Percentiles rank a stretch among this genome's conserved stretches.
Evolutionary conservation across 2,888 invertebrate species (phyloP).

Genomic region (Teinopalpus imperialis): DNA sequence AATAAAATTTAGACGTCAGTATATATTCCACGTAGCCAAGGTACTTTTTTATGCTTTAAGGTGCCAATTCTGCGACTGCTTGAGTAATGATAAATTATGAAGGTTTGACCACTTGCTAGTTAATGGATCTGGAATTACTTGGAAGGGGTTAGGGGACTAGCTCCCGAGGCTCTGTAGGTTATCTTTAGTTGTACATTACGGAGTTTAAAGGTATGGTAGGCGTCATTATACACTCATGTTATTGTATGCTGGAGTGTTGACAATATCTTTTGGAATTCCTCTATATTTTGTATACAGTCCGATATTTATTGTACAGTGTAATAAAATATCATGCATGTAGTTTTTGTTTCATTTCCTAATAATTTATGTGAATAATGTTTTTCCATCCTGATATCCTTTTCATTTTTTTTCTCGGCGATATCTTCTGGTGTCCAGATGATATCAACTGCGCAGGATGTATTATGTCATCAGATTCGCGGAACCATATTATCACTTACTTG

Average conservation of each 20-base stretch:
- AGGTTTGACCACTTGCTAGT: slow-evolving; percentile 25
- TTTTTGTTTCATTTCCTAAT: slow-evolving; percentile 47
- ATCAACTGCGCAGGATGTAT: too few species aligned
- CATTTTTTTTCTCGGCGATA: too few species aligned
- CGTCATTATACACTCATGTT: slow-evolving; percentile 66
- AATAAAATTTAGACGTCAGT: neutral
- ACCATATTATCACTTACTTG: too few species aligned
- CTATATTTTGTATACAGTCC: slow-evolving; percentile 81
- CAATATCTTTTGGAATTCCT: slow-evolving; percentile 79
- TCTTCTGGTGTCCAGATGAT: too few species aligned
- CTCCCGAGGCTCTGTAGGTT: slow-evolving; percentile 28
- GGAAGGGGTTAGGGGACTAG: slow-evolving; percentile 10
- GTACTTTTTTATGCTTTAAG: slow-evolving; percentile 17
- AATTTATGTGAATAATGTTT: too few species aligned
- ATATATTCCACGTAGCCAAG: slow-evolving; percentile 23
- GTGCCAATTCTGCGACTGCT: slow-evolving; percentile 19
- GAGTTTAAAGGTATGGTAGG: slow-evolving; percentile 59
- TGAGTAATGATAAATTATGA: slow-evolving; percentile 10
- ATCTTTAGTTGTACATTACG: slow-evolving; percentile 48
- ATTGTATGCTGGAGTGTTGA: slow-evolving; percentile 71
- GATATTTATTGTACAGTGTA: slow-evolving; percentile 82
- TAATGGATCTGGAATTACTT: slow-evolving; percentile 35
- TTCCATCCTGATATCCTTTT: too few species aligned
- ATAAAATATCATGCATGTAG: slow-evolving; percentile 80
- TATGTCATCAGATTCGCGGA: too few species aligned